phyloP scores from a whole-genome alignment of 2,113 vertebrate genomes.

The Irena cyanogastra region DNA sequence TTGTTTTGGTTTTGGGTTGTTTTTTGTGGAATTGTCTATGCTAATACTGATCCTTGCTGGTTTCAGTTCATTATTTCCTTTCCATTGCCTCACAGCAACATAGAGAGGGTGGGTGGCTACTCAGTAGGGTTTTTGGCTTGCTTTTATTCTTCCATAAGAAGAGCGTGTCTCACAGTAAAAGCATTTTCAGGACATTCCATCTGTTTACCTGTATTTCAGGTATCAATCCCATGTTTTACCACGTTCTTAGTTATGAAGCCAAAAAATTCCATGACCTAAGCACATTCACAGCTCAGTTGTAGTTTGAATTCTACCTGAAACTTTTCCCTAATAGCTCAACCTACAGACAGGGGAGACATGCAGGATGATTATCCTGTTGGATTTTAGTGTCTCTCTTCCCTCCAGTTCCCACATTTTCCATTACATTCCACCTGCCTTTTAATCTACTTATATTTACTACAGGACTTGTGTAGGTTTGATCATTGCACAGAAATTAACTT shows the following conservation, averaged over 20 bases:
- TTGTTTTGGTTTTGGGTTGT: background rate
- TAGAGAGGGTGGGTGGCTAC: background rate
- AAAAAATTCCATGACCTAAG: background rate
- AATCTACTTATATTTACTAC: background rate
- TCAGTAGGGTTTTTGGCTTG: background rate
- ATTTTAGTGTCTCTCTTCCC: background rate
- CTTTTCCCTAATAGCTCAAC: background rate
- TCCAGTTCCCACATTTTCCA: rapidly evolving
- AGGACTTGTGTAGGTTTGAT: background rate
- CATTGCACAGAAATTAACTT: background rate
- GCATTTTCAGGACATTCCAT: background rate
- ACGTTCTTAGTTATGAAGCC: background rate
- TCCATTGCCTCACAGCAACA: background rate
- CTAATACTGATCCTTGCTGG: background rate
- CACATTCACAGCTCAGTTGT: background rate
- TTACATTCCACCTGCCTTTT: background rate
- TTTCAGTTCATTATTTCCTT: background rate
- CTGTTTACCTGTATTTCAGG: background rate
- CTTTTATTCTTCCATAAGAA: background rate
- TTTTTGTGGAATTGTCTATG: background rate
- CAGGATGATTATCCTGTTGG: background rate
- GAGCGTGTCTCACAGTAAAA: background rate
- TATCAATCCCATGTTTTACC: background rate
- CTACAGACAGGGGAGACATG: background rate
- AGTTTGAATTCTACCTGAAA: background rate